Conservation (phyloP, 2,113 vertebrate species). For the Acanthochromis polyacanthus region DNA sequence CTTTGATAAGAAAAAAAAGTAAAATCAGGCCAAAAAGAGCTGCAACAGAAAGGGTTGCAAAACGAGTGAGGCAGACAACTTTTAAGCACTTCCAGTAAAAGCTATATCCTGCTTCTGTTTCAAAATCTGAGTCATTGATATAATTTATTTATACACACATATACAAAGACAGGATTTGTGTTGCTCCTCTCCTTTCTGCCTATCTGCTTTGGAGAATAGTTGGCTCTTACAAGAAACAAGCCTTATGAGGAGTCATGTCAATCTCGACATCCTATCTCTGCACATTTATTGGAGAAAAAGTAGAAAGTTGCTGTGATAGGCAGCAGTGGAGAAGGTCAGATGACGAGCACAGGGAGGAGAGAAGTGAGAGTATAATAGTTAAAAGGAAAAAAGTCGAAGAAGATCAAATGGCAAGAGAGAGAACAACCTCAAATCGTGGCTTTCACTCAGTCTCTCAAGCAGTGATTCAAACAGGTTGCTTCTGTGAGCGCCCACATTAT, state of each 20-base stretch:
- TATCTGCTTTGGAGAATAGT: background rate
- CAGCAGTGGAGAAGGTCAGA: conserved; percentile 5
- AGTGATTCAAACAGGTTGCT: background rate
- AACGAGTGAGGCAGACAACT: no score
- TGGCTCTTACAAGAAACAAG: background rate
- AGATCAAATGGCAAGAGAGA: background rate
- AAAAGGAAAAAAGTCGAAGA: background rate
- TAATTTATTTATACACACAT: background rate
- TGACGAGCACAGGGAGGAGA: background rate
- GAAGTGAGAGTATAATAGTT: background rate
- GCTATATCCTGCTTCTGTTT: no score
- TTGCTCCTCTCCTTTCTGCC: background rate
- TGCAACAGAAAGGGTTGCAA: no score
- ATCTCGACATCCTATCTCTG: background rate
- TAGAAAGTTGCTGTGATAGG: background rate
- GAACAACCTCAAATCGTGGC: conserved; percentile 5
- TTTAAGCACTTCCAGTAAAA: no score
- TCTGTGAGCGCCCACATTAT: conserved; percentile 12
- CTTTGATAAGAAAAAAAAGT: no score
- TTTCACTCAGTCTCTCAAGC: conserved; percentile 11
- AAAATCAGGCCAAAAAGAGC: no score
- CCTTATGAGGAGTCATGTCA: background rate
- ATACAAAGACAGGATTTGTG: background rate
- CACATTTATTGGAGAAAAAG: conserved; percentile 14
- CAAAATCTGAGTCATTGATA: no score